A percentile compares a stretch with the other conserved stretches of the same genome.
phyloP scores from a whole-genome alignment of 1,140 invertebrate genomes.

The Scaptomyza graminum region DNA sequence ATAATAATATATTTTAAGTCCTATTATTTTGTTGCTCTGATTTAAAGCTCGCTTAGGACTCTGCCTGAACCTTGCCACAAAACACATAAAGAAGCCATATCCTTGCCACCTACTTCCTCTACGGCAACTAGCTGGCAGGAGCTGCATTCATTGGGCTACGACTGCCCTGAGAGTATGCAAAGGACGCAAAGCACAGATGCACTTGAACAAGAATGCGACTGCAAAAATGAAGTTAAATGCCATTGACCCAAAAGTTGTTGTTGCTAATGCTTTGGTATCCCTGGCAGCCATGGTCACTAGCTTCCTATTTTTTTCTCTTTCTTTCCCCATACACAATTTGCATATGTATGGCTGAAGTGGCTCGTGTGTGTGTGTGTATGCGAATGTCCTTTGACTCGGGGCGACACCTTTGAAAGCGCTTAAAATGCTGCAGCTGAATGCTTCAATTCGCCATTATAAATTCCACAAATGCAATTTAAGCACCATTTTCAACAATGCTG shows the following conservation, averaged over 20 bases:
- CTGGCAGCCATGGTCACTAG: conserved; percentile 24
- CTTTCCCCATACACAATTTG: conserved; percentile 24
- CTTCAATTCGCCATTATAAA: conserved; percentile 12
- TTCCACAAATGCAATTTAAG: conserved; percentile 18
- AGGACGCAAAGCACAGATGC: conserved; percentile 5
- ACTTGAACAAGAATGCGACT: conserved; percentile 17
- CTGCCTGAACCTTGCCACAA: conserved; percentile 34
- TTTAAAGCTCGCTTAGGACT: not conserved
- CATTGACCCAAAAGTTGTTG: conserved; percentile 45
- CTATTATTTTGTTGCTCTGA: too few species aligned
- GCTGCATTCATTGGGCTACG: conserved; percentile 11
- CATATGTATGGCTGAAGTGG: conserved; percentile 41
- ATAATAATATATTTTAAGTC: too few species aligned
- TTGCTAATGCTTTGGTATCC: conserved; percentile 1
- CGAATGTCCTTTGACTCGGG: conserved; percentile 18
- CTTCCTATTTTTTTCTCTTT: conserved; percentile 3
- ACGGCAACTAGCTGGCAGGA: not conserved
- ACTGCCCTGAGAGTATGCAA: conserved; percentile 24
- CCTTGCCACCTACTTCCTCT: too few species aligned
- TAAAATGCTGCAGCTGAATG: conserved; percentile 10
- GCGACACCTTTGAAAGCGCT: conserved; percentile 22
- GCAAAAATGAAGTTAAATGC: conserved; percentile 56
- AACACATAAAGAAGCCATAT: conserved; percentile 33
- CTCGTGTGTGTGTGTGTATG: conserved; percentile 6
- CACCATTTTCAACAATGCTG: not conserved